These are phyloP conservation scores for Nematostella vectensis DNA, from an alignment of 92 coral and sea anemone genomes.

Conservation along the genomic window DNA sequence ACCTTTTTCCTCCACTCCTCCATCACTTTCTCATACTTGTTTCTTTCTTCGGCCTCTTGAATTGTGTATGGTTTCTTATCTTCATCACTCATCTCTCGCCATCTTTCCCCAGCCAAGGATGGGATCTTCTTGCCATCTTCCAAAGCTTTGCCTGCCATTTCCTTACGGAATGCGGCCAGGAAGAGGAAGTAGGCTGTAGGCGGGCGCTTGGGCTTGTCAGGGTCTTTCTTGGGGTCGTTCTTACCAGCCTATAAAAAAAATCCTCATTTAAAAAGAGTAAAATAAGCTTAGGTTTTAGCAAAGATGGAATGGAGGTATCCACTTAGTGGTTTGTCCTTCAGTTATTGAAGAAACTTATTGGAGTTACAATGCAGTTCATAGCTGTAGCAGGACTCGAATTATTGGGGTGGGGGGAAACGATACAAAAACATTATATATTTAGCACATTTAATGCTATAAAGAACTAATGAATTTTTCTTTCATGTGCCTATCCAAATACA, in stretches of 20 bases:
- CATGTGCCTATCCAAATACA: too few relatives aligned
- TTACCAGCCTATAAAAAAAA: conserved; percentile 49
- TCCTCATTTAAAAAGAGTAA: not conserved
- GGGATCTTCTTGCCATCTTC: conserved; percentile 67
- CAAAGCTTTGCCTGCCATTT: conserved; percentile 32
- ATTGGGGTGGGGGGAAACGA: too few relatives aligned
- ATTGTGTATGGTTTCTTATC: conserved; percentile 59
- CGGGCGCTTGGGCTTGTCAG: conserved; percentile 83
- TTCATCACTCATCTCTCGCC: conserved; percentile 74
- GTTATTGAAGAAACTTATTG: not conserved
- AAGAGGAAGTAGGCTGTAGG: conserved; percentile 86
- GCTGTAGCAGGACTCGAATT: too few relatives aligned
- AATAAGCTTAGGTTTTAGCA: not conserved
- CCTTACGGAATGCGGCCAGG: conserved; percentile 70
- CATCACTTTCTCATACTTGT: conserved; percentile 58
- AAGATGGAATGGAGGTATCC: not conserved
- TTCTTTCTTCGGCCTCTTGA: conserved; percentile 59
- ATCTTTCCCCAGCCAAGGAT: conserved; percentile 79
- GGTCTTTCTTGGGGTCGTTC: conserved; percentile 41
- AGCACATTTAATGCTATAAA: too few relatives aligned
- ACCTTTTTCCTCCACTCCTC: conserved; percentile 62
- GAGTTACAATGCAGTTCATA: too few relatives aligned
- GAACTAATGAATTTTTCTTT: too few relatives aligned
- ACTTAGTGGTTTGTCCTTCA: not conserved
- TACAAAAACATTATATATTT: too few relatives aligned